Evolutionary conservation across 2,888 invertebrate species (phyloP).

Genomic region (Pilophorus perplexus): DNA sequence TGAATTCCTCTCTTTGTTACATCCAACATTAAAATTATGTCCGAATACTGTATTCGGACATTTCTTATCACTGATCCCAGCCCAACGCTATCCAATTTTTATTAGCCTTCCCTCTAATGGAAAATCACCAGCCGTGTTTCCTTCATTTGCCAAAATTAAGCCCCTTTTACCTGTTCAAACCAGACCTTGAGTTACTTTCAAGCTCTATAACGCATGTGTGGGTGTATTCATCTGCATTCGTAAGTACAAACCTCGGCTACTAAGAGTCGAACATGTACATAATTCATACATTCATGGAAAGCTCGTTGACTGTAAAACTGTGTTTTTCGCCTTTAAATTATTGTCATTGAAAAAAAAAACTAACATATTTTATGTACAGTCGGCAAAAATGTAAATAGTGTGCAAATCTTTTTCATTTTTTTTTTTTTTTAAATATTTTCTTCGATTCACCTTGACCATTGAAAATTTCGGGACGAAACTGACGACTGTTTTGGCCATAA

Average conservation of each 20-base stretch:
- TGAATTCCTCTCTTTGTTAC: too few relatives aligned
- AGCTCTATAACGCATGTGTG: too few relatives aligned
- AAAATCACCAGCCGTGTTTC: too few relatives aligned
- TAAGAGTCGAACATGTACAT: slow-evolving; percentile 2
- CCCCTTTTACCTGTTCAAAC: too few relatives aligned
- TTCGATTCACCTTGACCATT: background rate
- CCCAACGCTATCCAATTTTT: too few relatives aligned
- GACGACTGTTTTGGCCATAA: too few relatives aligned
- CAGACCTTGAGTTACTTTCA: too few relatives aligned
- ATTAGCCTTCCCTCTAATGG: too few relatives aligned
- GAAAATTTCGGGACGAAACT: background rate
- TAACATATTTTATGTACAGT: slow-evolving; percentile 31
- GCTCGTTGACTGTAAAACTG: slow-evolving; percentile 8
- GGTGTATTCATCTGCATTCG: background rate
- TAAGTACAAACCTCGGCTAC: slow-evolving; percentile 9
- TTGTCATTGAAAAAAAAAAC: slow-evolving; percentile 10
- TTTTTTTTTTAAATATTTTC: background rate
- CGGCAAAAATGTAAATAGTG: slow-evolving; percentile 15
- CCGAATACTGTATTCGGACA: too few relatives aligned
- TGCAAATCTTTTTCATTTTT: background rate
- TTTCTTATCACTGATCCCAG: too few relatives aligned
- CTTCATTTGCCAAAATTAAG: too few relatives aligned
- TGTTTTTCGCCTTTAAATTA: slow-evolving; percentile 32
- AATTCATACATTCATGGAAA: background rate
- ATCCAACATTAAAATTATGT: too few relatives aligned